Base-by-base conservation (phyloP, 2,888 invertebrate genomes). In the Antheraea assamensis region DNA sequence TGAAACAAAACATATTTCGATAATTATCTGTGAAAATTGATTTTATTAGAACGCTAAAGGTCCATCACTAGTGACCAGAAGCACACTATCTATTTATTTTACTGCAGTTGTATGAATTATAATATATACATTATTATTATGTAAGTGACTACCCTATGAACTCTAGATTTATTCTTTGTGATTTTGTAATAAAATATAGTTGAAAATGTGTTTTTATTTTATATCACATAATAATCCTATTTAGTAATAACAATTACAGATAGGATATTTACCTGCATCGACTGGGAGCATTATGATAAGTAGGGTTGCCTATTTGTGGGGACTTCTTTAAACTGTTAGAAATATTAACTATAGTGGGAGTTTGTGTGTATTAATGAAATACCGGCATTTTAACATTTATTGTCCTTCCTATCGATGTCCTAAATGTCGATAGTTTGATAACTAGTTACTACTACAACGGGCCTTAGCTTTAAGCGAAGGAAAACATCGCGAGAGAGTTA, bases 131-230 rank as follows among this genome's bases (percentile, higher is more conserved):
- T 90, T 89, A 90, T 88, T 89, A 90, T 88, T 91, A 91, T 88
- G 88, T 92, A 92, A 92, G 92, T 92, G 91, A 93, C 92, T 92
- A 92, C 91, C 90, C 92, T 94, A 94, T 94, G 94, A 95, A 95
- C 95, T 95, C 95, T 96, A 96, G 96, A 95, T 95, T 95, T 96
- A 96, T 96, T 96, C 95, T 96, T 96, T 96, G 96, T 96, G 95
- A 96, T 96, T 96, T 96, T 96, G 95, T 96, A 96, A 96, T 96
- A 96, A 96, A 96, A 96, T 92, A 93, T 93, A 93, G 92, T 92
- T 93, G 91, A 92, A 92, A 92, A 90, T 87, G 49, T 71, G 71
- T 73, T 71, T 72, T 71, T 71, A 35, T 70, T 73, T 68, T 64
- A 52, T 66, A 42, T 73, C 72, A 55, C 31, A 24, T 31, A 31